Conservation (phyloP, 2,888 invertebrate species). For the Chaetogeoica ovagalla region DNA sequence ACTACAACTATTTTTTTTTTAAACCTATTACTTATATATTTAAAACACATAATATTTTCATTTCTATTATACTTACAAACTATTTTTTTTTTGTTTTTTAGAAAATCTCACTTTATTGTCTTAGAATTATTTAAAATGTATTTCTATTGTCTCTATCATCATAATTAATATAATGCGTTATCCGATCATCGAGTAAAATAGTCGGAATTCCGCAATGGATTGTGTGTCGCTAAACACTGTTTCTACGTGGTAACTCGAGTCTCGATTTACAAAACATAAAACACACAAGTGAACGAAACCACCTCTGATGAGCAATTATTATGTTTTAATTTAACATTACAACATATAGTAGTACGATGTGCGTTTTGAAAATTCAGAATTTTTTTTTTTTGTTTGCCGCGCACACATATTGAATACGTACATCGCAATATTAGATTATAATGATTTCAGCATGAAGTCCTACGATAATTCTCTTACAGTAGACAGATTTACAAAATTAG, state of each 20-base stretch:
- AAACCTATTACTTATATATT: conserved; percentile 14
- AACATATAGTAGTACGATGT: neutral
- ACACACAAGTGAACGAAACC: neutral
- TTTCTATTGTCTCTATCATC: conserved; percentile 26
- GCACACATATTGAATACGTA: too few relatives aligned
- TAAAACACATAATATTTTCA: neutral
- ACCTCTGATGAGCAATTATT: conserved; percentile 5
- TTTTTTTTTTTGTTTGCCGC: neutral
- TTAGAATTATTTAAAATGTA: neutral
- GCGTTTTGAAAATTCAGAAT: conserved; percentile 6
- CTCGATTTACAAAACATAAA: neutral
- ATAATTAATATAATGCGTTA: neutral
- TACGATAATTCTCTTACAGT: too few relatives aligned
- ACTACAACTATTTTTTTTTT: neutral
- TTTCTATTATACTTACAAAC: neutral
- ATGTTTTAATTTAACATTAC: neutral
- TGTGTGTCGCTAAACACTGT: conserved; percentile 28
- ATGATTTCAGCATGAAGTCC: too few relatives aligned
- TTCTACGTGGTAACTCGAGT: neutral
- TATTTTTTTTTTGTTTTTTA: neutral
- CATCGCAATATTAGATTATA: too few relatives aligned
- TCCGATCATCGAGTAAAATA: neutral
- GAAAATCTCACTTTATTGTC: conserved; percentile 51
- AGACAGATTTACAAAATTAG: too few relatives aligned
- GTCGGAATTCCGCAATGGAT: conserved; percentile 15